Conservation (phyloP, 2,888 invertebrate genomes). For the Pinctada fucata region DNA sequence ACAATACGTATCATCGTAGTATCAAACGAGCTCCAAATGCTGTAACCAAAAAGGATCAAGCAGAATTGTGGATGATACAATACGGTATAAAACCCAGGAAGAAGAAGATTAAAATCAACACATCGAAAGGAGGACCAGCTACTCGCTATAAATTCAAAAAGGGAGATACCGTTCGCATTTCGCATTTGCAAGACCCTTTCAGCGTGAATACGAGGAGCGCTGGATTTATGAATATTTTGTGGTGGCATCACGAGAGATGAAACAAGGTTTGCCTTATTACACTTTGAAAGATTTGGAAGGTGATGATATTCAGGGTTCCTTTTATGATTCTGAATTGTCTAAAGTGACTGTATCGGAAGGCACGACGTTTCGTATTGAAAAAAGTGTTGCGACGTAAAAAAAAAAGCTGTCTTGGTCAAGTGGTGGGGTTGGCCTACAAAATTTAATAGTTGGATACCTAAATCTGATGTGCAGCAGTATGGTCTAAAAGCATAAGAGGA, state of each 20-base stretch:
- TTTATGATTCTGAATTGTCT: neutral
- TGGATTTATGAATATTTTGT: slow-evolving; percentile 17
- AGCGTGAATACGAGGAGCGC: slow-evolving; percentile 8
- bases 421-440: slow-evolving; percentile 13
- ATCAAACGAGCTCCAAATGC: slow-evolving; percentile 25
- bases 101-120: neutral
- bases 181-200: slow-evolving; percentile 3
- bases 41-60: slow-evolving; percentile 14
- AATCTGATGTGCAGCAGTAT: slow-evolving; percentile 3
- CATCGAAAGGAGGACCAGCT: neutral
- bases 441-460: slow-evolving; percentile 13
- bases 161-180: slow-evolving; percentile 21
- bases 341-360: slow-evolving; percentile 1
- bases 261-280: slow-evolving; percentile 1
- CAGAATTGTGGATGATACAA: slow-evolving; percentile 22
- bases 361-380: slow-evolving; percentile 8
- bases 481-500: slow-evolving; percentile 1
- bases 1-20: slow-evolving; percentile 29
- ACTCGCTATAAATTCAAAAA: slow-evolving; percentile 2
- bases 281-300: neutral
- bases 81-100: slow-evolving; percentile 12
- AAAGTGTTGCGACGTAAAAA: neutral
- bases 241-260: neutral
- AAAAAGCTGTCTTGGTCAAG: neutral
- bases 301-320: neutral